Evolutionary conservation across 1,140 invertebrate genomes (phyloP).

Genomic region (Magallana angulata): DNA sequence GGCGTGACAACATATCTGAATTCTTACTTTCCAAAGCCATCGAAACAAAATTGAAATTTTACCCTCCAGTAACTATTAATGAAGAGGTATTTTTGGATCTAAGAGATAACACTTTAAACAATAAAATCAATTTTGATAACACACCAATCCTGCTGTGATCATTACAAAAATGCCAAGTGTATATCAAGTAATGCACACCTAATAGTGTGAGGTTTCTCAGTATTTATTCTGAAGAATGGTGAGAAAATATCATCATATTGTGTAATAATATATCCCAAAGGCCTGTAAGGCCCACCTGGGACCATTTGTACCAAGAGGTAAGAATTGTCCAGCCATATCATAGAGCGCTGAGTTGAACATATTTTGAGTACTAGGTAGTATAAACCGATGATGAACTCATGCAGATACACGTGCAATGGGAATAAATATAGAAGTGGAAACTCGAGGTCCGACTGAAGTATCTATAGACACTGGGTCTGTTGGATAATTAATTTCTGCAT

Average conservation of each 20-base stretch:
- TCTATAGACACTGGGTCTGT: too few species aligned
- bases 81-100: constrained; percentile 22
- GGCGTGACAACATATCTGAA: too few species aligned
- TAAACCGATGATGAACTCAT: too few species aligned
- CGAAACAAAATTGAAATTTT: constrained; percentile 29
- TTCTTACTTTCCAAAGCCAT: background rate
- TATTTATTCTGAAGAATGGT: constrained; percentile 28
- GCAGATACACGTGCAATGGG: too few species aligned
- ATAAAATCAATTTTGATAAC: constrained; percentile 1
- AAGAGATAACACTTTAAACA: background rate
- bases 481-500: too few species aligned
- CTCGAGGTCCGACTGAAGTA: too few species aligned
- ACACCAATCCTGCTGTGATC: background rate
- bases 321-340: too few species aligned
- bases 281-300: background rate
- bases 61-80: constrained; percentile 13
- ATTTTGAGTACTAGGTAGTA: too few species aligned
- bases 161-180: constrained; percentile 18
- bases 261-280: background rate
- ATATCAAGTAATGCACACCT: background rate
- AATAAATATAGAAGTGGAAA: too few species aligned
- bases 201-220: background rate
- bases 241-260: background rate
- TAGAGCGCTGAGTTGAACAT: too few species aligned
- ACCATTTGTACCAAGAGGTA: too few species aligned